Percentiles rank a stretch among this genome's conserved stretches.
phyloP scores from a whole-genome alignment of 1,140 invertebrate genomes.

The Lordiphosa clarofinis region DNA sequence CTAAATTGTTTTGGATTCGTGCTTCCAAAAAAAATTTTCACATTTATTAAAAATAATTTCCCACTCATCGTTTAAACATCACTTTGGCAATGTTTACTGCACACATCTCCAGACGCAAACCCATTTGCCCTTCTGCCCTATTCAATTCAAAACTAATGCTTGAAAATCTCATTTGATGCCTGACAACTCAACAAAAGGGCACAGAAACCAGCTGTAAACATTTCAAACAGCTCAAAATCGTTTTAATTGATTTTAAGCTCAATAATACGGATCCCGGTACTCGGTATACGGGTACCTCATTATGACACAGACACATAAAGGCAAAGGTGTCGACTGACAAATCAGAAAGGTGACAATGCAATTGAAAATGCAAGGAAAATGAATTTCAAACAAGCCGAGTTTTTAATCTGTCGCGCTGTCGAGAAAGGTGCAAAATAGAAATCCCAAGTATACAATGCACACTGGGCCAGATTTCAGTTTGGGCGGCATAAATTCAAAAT shows the following conservation, averaged over 20 bases:
- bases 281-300: conserved; percentile 34
- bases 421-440: conserved; percentile 45
- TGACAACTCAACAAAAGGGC: conserved; percentile 21
- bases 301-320: conserved; percentile 36
- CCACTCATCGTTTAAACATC: too few relatives aligned
- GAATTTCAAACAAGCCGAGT: conserved; percentile 45
- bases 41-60: too few relatives aligned
- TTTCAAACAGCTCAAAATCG: conserved; percentile 36
- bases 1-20: too few relatives aligned
- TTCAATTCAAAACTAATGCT: too few relatives aligned
- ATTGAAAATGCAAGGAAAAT: conserved; percentile 44
- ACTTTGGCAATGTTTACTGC: too few relatives aligned
- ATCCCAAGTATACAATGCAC: conserved; percentile 41
- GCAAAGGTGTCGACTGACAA: conserved; percentile 58
- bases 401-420: conserved; percentile 49
- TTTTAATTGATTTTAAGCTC: conserved; percentile 64
- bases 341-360: conserved; percentile 46
- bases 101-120: too few relatives aligned
- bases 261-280: conserved; percentile 28
- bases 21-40: too few relatives aligned
- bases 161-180: conserved; percentile 37
- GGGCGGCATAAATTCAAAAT: too few relatives aligned
- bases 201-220: conserved; percentile 42
- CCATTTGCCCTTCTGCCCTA: too few relatives aligned
- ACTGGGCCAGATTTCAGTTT: too few relatives aligned